Base-by-base conservation (phyloP, 2,797 vertebrate genomes). In the Enteromius paludinosus region DNA sequence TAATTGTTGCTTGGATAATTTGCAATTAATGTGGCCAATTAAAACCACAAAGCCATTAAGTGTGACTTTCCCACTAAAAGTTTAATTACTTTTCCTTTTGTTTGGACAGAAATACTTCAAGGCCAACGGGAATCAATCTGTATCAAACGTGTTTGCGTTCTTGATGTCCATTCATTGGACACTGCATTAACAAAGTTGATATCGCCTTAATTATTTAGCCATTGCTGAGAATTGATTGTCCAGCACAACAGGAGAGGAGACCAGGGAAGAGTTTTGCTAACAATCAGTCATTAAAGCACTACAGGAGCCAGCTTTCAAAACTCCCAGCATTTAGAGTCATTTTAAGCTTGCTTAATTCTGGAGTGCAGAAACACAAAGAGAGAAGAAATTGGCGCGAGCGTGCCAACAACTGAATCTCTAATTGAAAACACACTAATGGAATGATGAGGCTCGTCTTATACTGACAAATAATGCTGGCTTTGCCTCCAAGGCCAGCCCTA, bases 181-280 rank as follows among this genome's bases (percentile, higher is more conserved):
- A 47, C 71, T 5, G 81, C 68, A 84, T 90, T 90, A 86, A 81
- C 64, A 59, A 76, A 86, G 87, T 86, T 87, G 87, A 89, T 81
- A 74, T 87, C 87, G 82, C 83, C 84, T 84, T 87, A 87, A 92
- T 89, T 87, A 89, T 85, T 70, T 87, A 87, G 47, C 79, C 70
- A 76, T 83, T 87, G 88, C 87, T 85, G 64, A 70, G 68, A 74
- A 91, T 92, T 89, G 85, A 92, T 92, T 89, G 86, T 54, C 72
- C 35, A 28, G 52, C 61, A 79, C 72, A 87, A 82, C 79, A 45
- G 70, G 20, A 62, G 9, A 54, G 35, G 49, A 84, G 43, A 66
- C 73, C n/a, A 35, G 69, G 54, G 33, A 69, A 73, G 81, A 86
- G 49, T 87, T 69, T 73, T 52, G 79, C 73, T 80, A 83, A 74